These are phyloP conservation scores for Ispidina picta DNA, from an alignment of 2,797 vertebrate genomes.

Conservation along the genomic window DNA sequence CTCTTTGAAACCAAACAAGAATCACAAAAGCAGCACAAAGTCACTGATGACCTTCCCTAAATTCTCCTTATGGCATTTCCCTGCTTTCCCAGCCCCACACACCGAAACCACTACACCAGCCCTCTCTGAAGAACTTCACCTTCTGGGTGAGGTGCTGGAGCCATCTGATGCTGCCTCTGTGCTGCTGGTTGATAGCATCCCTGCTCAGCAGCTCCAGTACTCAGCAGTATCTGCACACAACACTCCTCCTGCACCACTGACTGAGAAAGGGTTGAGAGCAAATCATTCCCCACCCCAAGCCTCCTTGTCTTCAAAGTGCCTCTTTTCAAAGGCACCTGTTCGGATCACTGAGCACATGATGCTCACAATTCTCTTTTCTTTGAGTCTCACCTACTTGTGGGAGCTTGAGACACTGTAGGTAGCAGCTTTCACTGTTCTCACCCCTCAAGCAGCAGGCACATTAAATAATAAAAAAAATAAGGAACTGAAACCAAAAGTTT, in stretches of 20 bases:
- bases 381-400: neutral
- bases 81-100: neutral
- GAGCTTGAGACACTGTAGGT: neutral
- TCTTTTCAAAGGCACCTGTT: neutral
- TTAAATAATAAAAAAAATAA: neutral
- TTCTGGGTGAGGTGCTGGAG: neutral
- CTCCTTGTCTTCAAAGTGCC: neutral
- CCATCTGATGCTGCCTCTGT: neutral
- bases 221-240: neutral
- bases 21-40: neutral
- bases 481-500: neutral
- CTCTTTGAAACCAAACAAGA: neutral
- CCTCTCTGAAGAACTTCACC: neutral
- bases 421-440: neutral
- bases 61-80: neutral
- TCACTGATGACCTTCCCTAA: neutral
- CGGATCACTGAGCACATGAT: neutral
- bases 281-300: neutral
- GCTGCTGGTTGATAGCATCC: neutral
- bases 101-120: neutral
- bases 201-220: neutral
- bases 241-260: neutral
- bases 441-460: neutral
- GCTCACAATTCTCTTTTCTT: neutral
- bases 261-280: neutral